phyloP scores from a whole-genome alignment of 2,888 invertebrate genomes.

The Terebella lapidaria region DNA sequence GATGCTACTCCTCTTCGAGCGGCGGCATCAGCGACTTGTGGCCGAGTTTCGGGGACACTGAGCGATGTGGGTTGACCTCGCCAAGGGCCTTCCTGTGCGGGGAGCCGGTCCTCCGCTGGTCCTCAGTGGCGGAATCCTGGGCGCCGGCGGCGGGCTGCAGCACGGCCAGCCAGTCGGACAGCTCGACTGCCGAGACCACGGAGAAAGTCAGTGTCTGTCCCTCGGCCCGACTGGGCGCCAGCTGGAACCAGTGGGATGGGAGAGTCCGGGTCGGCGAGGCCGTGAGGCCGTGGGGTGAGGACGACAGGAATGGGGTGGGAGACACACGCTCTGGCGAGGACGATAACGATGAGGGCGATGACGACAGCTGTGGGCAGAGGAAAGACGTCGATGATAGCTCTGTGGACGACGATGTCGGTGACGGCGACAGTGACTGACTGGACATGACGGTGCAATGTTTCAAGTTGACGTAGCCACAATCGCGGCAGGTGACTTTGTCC shows the following conservation, averaged over 20 bases:
- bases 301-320: too few relatives aligned
- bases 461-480: conserved; percentile 13
- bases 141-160: not conserved
- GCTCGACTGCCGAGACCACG: not conserved
- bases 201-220: not conserved
- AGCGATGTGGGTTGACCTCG: not conserved
- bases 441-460: conserved; percentile 5
- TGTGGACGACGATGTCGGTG: not conserved
- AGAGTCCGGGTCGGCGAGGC: not conserved
- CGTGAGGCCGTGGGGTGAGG: too few relatives aligned
- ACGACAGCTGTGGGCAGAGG: too few relatives aligned
- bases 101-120: not conserved
- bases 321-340: not conserved
- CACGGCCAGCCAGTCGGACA: not conserved
- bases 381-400: not conserved
- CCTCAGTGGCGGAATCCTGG: not conserved
- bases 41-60: not conserved
- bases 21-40: not conserved
- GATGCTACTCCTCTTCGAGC: not conserved
- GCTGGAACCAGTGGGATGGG: not conserved
- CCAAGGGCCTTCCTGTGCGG: not conserved
- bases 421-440: not conserved
- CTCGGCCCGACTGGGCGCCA: not conserved
- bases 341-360: too few relatives aligned
- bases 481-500: conserved; percentile 4